These are phyloP conservation scores for Tichodroma muraria DNA, from an alignment of 2,113 vertebrate species.

Conservation along the genomic window DNA sequence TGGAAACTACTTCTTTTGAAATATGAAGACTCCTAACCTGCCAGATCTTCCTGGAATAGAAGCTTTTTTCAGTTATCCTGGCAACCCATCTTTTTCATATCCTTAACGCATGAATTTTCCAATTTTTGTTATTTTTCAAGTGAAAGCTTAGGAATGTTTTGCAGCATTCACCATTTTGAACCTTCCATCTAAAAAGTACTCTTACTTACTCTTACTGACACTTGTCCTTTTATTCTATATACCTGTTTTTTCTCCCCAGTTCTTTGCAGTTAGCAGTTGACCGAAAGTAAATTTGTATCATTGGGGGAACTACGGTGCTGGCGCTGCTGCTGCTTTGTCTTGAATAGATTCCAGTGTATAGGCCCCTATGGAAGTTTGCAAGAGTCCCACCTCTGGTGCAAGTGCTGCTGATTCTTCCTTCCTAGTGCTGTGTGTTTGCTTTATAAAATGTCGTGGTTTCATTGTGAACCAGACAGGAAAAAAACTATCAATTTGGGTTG, in stretches of 20 bases:
- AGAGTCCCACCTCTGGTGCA: not conserved
- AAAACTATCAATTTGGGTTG: no score
- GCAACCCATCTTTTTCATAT: not conserved
- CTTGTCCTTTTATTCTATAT: not conserved
- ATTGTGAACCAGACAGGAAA: no score
- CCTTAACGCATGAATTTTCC: not conserved
- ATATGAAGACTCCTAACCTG: not conserved
- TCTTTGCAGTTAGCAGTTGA: not conserved
- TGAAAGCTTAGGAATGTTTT: not conserved
- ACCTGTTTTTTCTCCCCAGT: fast-evolving
- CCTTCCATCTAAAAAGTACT: not conserved
- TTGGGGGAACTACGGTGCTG: not conserved
- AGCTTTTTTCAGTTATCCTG: not conserved
- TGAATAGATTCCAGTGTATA: not conserved
- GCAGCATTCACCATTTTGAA: not conserved
- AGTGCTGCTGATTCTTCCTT: not conserved
- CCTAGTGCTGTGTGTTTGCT: not conserved
- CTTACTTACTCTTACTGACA: not conserved
- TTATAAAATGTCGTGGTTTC: no score
- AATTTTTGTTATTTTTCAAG: not conserved
- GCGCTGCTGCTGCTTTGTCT: not conserved
- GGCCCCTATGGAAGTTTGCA: not conserved
- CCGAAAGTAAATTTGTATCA: not conserved
- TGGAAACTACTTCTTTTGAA: not conserved
- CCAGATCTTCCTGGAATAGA: not conserved